Conservation (phyloP, 2,797 vertebrate species). For the Sebastes diaconus region DNA sequence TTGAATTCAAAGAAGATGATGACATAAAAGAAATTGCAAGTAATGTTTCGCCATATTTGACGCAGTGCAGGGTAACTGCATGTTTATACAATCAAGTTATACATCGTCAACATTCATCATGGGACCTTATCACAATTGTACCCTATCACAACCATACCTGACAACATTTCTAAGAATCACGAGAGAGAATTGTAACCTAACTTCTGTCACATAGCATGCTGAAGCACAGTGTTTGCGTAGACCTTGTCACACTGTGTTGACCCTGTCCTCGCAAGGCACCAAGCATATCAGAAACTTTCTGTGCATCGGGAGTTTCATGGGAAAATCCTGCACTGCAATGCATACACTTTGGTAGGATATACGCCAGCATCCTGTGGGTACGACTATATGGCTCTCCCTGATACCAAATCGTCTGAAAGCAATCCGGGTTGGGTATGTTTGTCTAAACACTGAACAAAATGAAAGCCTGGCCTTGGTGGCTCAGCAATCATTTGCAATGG, state of each 20-base stretch:
- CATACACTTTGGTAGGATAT: background rate
- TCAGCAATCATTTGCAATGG: conserved; percentile 52
- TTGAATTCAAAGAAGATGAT: background rate
- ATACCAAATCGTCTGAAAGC: conserved; percentile 14
- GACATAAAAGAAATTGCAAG: background rate
- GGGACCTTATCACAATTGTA: background rate
- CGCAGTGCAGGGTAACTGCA: background rate
- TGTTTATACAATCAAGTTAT: background rate
- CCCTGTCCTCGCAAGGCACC: background rate
- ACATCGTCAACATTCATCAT: background rate
- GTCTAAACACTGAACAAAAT: conserved; percentile 32
- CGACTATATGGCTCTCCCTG: background rate
- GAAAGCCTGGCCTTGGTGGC: conserved; percentile 33
- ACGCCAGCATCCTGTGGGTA: conserved; percentile 16
- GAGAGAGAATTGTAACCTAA: background rate
- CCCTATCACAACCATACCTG: background rate
- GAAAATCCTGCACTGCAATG: conserved; percentile 18
- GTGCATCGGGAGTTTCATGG: conserved; percentile 4
- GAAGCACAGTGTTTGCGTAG: background rate
- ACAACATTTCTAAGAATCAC: background rate
- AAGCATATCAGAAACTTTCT: background rate
- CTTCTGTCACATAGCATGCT: background rate
- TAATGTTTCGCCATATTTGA: background rate
- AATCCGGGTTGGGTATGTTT: conserved; percentile 46
- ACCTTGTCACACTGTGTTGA: background rate